Evolutionary conservation across 2,888 invertebrate genomes (phyloP).

Genomic region (Sinodicranocentrus sp.): DNA sequence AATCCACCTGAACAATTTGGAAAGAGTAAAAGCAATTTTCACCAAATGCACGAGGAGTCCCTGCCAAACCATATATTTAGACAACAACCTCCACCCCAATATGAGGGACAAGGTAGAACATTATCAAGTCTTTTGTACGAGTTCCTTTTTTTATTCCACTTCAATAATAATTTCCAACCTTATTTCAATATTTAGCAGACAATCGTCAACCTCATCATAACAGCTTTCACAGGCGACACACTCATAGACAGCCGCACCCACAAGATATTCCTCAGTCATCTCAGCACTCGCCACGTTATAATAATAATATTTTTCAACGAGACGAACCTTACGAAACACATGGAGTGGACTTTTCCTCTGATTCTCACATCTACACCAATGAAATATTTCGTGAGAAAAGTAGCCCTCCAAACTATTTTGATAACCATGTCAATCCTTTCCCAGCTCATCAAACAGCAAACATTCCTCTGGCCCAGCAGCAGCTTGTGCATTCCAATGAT

Average conservation of each 20-base stretch:
- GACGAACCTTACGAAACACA: not conserved
- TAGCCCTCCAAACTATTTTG: not conserved
- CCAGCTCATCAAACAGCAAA: not conserved
- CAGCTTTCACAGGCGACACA: not conserved
- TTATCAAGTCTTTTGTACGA: no score
- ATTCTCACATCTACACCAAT: not conserved
- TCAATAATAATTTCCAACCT: not conserved
- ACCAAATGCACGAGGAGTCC: constrained; percentile 22
- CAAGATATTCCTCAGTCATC: constrained; percentile 15
- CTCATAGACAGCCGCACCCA: not conserved
- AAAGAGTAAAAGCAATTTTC: constrained; percentile 13
- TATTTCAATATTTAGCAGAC: not conserved
- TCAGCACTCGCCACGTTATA: not conserved
- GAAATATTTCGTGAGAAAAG: constrained; percentile 4
- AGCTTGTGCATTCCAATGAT: no score
- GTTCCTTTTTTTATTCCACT: not conserved
- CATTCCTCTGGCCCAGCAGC: no score
- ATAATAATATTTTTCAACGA: not conserved
- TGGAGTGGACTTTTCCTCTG: not conserved
- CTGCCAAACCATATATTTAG: constrained; percentile 12
- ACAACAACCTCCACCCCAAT: not conserved
- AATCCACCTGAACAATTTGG: constrained; percentile 26
- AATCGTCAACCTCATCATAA: not conserved
- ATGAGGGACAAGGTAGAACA: not conserved
- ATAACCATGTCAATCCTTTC: not conserved